Evolutionary conservation across 2,113 vertebrate species (phyloP).

Genomic region (Anseranas semipalmata): DNA sequence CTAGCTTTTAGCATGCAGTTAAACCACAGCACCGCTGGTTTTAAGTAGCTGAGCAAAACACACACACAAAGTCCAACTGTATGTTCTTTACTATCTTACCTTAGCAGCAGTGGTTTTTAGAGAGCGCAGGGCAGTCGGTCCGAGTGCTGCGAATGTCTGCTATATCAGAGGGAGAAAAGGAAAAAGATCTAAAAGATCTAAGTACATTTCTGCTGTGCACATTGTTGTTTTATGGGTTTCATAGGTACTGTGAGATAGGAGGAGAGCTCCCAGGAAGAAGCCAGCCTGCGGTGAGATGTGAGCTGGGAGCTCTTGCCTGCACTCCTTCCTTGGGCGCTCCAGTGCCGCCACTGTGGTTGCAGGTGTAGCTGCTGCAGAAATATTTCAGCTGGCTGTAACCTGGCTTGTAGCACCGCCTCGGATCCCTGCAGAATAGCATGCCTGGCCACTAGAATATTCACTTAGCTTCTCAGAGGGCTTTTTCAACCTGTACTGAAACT

Average conservation of each 20-base stretch:
- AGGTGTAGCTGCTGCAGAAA: neutral
- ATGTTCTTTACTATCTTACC: rapidly evolving
- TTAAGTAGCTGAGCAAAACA: neutral
- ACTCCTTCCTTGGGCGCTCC: neutral
- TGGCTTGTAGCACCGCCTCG: neutral
- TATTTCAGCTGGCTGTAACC: neutral
- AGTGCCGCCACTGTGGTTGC: too few relatives aligned
- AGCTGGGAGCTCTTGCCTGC: neutral
- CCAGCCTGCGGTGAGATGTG: neutral
- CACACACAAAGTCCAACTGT: rapidly evolving
- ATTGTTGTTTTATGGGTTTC: neutral
- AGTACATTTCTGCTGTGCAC: neutral
- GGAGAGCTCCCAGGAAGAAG: neutral
- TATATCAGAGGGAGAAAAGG: neutral
- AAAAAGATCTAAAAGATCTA: neutral
- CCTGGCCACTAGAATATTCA: neutral
- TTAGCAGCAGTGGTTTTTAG: neutral
- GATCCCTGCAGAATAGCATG: neutral
- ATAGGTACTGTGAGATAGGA: rapidly evolving
- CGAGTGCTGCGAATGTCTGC: rapidly evolving
- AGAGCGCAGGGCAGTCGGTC: neutral
- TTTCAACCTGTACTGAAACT: neutral
- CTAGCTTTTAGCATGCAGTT: constrained; percentile 6
- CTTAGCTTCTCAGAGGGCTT: neutral
- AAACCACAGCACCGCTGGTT: neutral